Percentiles rank a stretch among this genome's conserved stretches.
Conservation (phyloP, 1,140 invertebrate genomes). For the Saccostrea cuccullata region DNA sequence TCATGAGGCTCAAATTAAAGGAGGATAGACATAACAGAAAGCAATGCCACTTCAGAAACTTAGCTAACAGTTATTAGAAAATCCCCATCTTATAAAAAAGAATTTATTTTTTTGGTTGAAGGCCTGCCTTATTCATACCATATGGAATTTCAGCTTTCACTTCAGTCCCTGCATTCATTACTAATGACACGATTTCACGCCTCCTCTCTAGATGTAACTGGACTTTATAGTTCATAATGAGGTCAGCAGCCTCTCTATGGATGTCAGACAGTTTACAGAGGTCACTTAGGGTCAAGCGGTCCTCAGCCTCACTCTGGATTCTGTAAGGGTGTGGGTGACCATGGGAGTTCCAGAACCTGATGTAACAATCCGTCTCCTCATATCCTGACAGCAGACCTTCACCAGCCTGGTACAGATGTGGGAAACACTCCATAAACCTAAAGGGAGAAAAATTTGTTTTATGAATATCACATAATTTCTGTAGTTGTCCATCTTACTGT, state of each 20-base stretch:
- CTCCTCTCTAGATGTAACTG: slow-evolving; percentile 42
- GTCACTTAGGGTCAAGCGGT: slow-evolving; percentile 36
- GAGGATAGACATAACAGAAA: too few relatives aligned
- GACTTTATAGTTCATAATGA: slow-evolving; percentile 50
- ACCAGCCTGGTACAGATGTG: slow-evolving; percentile 33
- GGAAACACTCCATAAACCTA: slow-evolving; percentile 2
- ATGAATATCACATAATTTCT: background rate
- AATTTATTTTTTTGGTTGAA: background rate
- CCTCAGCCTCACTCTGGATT: slow-evolving; percentile 54
- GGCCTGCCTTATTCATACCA: background rate
- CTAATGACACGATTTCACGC: background rate
- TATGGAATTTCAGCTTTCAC: background rate
- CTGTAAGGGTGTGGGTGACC: slow-evolving; percentile 69
- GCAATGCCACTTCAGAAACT: too few relatives aligned
- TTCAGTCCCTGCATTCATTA: background rate
- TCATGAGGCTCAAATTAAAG: too few relatives aligned
- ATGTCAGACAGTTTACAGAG: slow-evolving; percentile 44
- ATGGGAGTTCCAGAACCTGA: slow-evolving; percentile 61
- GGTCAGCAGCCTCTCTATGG: slow-evolving; percentile 10
- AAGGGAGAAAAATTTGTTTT: background rate
- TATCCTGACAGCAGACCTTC: too few relatives aligned
- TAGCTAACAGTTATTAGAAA: too few relatives aligned
- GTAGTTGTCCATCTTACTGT: too few relatives aligned
- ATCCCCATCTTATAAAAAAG: background rate
- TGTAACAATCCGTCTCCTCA: background rate